phyloP scores from a whole-genome alignment of 1,140 invertebrate genomes.

The Aphidius gifuensis region DNA sequence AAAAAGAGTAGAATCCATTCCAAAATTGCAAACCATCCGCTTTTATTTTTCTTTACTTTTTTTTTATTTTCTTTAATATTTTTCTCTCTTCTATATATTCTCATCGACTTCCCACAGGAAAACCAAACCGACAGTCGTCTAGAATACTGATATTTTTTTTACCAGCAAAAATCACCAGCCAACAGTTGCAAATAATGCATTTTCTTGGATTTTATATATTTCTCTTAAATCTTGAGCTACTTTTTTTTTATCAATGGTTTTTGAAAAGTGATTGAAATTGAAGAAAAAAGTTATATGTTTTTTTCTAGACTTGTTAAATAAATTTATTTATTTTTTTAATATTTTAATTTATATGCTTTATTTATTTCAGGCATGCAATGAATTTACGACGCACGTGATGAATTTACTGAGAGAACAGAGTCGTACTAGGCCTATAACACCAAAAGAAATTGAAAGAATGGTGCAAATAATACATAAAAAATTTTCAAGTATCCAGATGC shows the following conservation, averaged over 20 bases:
- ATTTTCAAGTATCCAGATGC: conserved; percentile 99
- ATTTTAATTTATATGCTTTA: background rate
- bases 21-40: conserved; percentile 53
- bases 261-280: background rate
- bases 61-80: conserved; percentile 17
- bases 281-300: no score
- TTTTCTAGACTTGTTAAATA: no score
- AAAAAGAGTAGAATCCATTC: conserved; percentile 50
- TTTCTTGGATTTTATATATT: conserved; percentile 29
- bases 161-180: conserved; percentile 33
- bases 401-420: conserved; percentile 96
- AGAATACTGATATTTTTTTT: conserved; percentile 50
- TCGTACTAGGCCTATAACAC: conserved; percentile 91
- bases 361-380: conserved; percentile 87
- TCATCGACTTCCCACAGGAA: conserved; percentile 44
- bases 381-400: conserved; percentile 99
- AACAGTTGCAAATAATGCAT: conserved; percentile 52
- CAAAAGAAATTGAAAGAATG: conserved; percentile 97
- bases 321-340: no score
- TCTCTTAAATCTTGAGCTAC: conserved; percentile 8
- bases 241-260: conserved; percentile 9
- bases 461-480: conserved; percentile 99
- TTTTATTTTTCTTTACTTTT: conserved; percentile 30
- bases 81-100: conserved; percentile 18
- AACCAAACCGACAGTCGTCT: conserved; percentile 40